phyloP scores from a whole-genome alignment of 2,888 invertebrate species.

The Drosophila helvetica region DNA sequence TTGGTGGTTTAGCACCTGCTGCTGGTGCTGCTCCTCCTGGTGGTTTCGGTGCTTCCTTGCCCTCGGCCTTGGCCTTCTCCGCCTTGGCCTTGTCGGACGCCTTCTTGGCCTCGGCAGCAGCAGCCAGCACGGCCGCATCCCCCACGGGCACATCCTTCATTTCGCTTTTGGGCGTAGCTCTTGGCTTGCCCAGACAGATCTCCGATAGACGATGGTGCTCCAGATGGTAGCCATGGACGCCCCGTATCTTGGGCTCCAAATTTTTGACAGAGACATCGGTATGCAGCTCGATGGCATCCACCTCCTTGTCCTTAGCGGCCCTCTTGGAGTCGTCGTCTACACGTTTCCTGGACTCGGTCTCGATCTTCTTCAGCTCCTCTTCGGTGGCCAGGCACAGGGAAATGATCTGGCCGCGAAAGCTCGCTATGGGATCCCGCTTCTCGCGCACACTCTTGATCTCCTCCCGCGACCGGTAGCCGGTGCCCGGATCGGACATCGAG shows the following conservation, averaged over 20 bases:
- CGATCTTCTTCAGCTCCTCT: conserved; percentile 74
- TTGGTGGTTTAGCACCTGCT: background rate
- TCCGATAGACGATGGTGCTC: conserved; percentile 51
- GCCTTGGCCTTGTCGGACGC: conserved; percentile 7
- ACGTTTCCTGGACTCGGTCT: background rate
- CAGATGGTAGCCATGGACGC: conserved; percentile 71
- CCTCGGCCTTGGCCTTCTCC: background rate
- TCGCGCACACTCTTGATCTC: conserved; percentile 97
- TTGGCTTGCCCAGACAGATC: conserved; percentile 60
- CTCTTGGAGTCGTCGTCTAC: conserved; percentile 86
- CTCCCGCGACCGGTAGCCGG: conserved; percentile 95
- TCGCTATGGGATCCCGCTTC: conserved; percentile 96
- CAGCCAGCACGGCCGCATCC: conserved; percentile 40
- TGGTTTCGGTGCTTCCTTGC: background rate
- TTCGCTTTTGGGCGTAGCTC: conserved; percentile 42
- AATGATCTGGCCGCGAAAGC: conserved; percentile 94
- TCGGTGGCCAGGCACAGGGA: conserved; percentile 86
- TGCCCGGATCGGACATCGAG: conserved; percentile 99
- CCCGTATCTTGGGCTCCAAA: conserved; percentile 87
- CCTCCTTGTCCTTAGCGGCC: conserved; percentile 90
- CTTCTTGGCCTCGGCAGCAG: conserved; percentile 10
- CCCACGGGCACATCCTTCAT: conserved; percentile 60
- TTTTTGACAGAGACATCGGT: conserved; percentile 90
- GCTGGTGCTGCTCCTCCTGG: background rate
- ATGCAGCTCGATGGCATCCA: conserved; percentile 89